phyloP scores from a whole-genome alignment of 2,888 invertebrate species.

The Netelia virgata region DNA sequence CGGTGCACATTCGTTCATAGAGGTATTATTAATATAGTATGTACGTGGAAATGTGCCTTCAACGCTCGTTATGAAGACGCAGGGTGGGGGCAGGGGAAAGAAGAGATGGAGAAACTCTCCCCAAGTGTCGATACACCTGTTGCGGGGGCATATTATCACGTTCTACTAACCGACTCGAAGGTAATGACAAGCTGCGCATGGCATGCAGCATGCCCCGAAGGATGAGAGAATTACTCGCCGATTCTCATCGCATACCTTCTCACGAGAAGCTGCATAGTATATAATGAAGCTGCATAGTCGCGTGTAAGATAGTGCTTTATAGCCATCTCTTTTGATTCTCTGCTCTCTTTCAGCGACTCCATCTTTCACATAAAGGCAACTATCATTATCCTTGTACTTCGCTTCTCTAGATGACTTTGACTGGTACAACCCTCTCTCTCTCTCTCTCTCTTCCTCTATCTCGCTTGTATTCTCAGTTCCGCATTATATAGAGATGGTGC shows the following conservation, averaged over 20 bases:
- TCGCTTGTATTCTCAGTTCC: slow-evolving; percentile 28
- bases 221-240: slow-evolving; percentile 62
- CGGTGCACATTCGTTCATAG: not conserved
- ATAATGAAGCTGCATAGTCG: no score
- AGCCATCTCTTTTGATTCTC: slow-evolving; percentile 44
- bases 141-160: slow-evolving; percentile 73
- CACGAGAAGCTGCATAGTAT: slow-evolving; percentile 57
- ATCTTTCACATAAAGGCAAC: not conserved
- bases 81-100: not conserved
- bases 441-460: slow-evolving; percentile 4
- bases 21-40: slow-evolving; percentile 13
- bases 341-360: slow-evolving; percentile 22
- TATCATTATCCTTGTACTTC: slow-evolving; percentile 19
- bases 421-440: not conserved
- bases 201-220: slow-evolving; percentile 63
- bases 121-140: slow-evolving; percentile 71
- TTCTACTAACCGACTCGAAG: slow-evolving; percentile 72
- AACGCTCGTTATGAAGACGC: slow-evolving; percentile 11
- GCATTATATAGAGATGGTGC: slow-evolving; percentile 22
- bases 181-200: slow-evolving; percentile 71
- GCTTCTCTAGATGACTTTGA: slow-evolving; percentile 3
- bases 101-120: slow-evolving; percentile 49
- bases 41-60: not conserved
- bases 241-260: slow-evolving; percentile 68
- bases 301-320: slow-evolving; percentile 16